phyloP scores from a whole-genome alignment of 2,888 invertebrate genomes.

The Sarcophaga carnaria region DNA sequence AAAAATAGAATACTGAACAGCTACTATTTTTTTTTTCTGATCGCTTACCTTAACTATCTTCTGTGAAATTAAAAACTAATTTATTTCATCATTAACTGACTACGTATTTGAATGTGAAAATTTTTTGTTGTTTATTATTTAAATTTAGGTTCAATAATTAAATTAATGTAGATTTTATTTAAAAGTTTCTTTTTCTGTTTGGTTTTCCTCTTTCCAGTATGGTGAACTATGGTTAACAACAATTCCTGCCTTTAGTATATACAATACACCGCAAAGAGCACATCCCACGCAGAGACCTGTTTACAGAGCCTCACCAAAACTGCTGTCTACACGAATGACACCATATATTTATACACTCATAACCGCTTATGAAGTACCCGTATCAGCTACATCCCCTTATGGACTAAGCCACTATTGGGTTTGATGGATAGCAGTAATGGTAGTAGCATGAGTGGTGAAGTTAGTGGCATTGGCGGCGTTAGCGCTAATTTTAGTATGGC shows the following conservation, averaged over 20 bases:
- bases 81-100: no score
- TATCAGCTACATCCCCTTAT: constrained; percentile 81
- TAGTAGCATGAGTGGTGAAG: constrained; percentile 32
- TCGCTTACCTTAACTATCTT: no score
- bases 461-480: constrained; percentile 42
- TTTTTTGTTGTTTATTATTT: background rate
- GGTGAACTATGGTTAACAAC: constrained; percentile 82
- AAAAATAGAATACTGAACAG: no score
- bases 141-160: background rate
- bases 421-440: constrained; percentile 59
- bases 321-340: constrained; percentile 79
- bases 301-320: constrained; percentile 78
- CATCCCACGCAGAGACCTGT: constrained; percentile 79
- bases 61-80: no score
- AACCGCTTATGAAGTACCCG: constrained; percentile 80
- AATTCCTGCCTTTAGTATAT: constrained; percentile 81
- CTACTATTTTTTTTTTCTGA: no score
- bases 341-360: constrained; percentile 81
- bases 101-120: no score
- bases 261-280: constrained; percentile 80
- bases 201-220: constrained; percentile 74
- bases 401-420: constrained; percentile 79
- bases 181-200: background rate
- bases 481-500: constrained; percentile 55
- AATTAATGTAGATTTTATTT: constrained; percentile 41